Evolutionary conservation across 2,113 vertebrate genomes (phyloP).

Genomic region (Nipponia nippon): DNA sequence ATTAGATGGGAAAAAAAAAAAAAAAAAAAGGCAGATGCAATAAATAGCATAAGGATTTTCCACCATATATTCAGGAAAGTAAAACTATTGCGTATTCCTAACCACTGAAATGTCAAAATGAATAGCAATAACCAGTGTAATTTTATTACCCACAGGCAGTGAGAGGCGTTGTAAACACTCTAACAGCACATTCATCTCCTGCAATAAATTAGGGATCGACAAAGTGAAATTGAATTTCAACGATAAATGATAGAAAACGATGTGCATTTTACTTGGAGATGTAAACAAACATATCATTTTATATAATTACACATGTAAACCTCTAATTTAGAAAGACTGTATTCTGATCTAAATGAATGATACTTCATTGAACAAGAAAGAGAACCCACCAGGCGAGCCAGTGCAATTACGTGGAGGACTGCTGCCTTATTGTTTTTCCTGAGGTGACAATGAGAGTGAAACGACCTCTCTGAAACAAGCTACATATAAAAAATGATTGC

Average conservation of each 20-base stretch:
- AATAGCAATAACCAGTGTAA: slow-evolving; percentile 52
- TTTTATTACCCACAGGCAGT: slow-evolving; percentile 55
- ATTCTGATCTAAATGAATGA: slow-evolving; percentile 58
- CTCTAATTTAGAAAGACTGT: slow-evolving; percentile 59
- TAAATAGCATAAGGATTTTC: neutral
- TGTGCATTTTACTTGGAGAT: slow-evolving; percentile 53
- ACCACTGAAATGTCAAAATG: slow-evolving; percentile 4
- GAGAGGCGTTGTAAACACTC: slow-evolving; percentile 52
- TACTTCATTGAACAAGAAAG: slow-evolving; percentile 24
- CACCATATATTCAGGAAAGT: neutral
- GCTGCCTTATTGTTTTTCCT: slow-evolving; percentile 56
- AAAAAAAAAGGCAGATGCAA: neutral
- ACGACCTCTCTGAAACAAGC: slow-evolving; percentile 28
- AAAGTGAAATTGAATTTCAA: slow-evolving; percentile 67
- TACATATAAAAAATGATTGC: slow-evolving; percentile 18
- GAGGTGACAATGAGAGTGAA: slow-evolving; percentile 38
- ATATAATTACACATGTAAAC: slow-evolving; percentile 68
- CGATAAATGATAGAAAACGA: slow-evolving; percentile 62
- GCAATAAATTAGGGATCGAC: slow-evolving; percentile 53
- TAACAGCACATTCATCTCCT: slow-evolving; percentile 42
- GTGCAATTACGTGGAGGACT: slow-evolving; percentile 47
- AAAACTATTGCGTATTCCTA: neutral
- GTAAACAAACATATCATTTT: slow-evolving; percentile 74
- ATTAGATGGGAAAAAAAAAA: neutral
- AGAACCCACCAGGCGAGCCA: neutral